These are phyloP conservation scores for Contarinia nasturtii DNA, from an alignment of 1,140 invertebrate genomes.

Conservation along the genomic window DNA sequence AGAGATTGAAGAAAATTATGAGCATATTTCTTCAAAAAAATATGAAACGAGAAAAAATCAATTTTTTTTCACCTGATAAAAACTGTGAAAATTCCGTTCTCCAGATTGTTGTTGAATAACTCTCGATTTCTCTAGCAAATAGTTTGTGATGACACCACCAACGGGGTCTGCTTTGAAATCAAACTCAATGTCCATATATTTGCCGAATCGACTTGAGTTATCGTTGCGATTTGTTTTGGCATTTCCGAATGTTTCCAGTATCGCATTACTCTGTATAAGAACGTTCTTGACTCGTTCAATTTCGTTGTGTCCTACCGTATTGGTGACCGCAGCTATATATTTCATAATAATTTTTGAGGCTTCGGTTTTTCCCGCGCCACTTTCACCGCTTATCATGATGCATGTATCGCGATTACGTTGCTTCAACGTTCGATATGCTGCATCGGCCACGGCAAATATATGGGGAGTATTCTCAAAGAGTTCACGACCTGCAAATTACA, in stretches of 20 bases:
- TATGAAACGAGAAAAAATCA: no score
- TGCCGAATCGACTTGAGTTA: slow-evolving; percentile 93
- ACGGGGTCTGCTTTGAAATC: slow-evolving; percentile 96
- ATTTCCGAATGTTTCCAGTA: slow-evolving; percentile 94
- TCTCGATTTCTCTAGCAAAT: slow-evolving; percentile 89
- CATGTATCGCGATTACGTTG: slow-evolving; percentile 79
- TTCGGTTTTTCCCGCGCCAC: slow-evolving; percentile 89
- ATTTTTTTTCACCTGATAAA: slow-evolving; percentile 82
- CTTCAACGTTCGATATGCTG: slow-evolving; percentile 81
- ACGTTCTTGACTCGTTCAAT: slow-evolving; percentile 96
- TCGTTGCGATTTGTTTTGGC: slow-evolving; percentile 95
- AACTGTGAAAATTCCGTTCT: slow-evolving; percentile 93
- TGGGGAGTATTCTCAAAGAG: slow-evolving; percentile 89
- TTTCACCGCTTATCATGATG: slow-evolving; percentile 92
- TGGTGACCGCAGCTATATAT: slow-evolving; percentile 94
- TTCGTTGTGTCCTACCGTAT: slow-evolving; percentile 75
- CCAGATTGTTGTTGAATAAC: slow-evolving; percentile 83
- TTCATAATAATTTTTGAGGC: slow-evolving; percentile 99
- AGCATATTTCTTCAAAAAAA: no score
- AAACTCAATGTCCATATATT: slow-evolving; percentile 99
- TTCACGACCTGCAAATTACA: slow-evolving; percentile 50
- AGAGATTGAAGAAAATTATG: no score
- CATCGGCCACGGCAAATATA: slow-evolving; percentile 85
- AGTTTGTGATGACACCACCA: slow-evolving; percentile 91
- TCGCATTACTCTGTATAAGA: slow-evolving; percentile 85